Base-by-base conservation (phyloP, 1,140 invertebrate species). In the Megalopta genalis region DNA sequence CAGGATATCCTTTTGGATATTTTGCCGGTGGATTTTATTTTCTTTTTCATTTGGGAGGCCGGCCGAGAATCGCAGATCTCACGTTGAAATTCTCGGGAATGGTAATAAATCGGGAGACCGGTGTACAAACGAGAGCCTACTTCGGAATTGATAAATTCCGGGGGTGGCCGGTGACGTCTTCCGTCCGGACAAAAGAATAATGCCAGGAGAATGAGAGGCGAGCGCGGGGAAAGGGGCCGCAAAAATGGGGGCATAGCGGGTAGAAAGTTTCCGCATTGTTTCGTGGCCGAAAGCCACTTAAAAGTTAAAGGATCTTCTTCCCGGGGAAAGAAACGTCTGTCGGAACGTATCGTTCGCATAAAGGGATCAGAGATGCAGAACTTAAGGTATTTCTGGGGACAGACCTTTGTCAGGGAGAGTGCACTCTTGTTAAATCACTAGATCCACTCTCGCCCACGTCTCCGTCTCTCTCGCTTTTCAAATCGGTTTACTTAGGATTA, bases 301-400 rank as follows among this genome's bases (percentile, higher is more conserved):
- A 89, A 89, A 89, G 84, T 89, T 88, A 85, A 85, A 86, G 84
- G 57, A 87, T 85, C 65, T 83, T 84, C 80, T 69, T 84, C 83
- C 49, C 83, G 79, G 84, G 77, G 71, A 85, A 77, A 66, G 63
- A 77, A 74, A 57, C 46, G 54, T 77, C 21, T 65, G 75, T 59
- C 16, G 52, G 14, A 6, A 37, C 18, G 37, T 52, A 37, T 71
- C 25, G 32, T 62, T 25, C 16, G 77, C 62, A 42, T 54, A 64
- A 57, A 37, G 18, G 32, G 66, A 66, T 82, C 67, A 78, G 60
- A 65, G 57, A 68, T 42, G 52, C 74, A 49, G 52, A 63, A 70
- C 59, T 70, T 16, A 18, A 46, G 16, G 23, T 65, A 37, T 70
- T 62, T 71, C 68, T 9, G 27, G 27, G 23, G 75, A 10, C 10